Evolutionary conservation across 2,888 invertebrate species (phyloP).

Genomic region (Drosophila anomelani): DNA sequence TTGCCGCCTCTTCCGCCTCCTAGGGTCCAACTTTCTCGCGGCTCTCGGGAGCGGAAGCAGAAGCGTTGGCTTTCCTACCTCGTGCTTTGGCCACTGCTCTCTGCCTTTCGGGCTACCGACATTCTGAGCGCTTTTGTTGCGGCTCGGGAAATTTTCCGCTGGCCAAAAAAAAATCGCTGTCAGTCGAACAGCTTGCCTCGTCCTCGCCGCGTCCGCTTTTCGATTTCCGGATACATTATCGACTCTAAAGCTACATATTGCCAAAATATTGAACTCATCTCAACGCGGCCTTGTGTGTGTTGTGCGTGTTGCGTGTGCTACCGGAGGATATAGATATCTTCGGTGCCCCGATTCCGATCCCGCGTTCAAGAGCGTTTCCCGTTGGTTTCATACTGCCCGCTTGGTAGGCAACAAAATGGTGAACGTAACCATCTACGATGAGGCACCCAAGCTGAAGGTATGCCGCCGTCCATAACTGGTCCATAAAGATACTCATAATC

Average conservation of each 20-base stretch:
- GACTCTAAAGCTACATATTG: conserved; percentile 15
- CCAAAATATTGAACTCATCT: conserved; percentile 56
- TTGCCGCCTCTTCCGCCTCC: conserved; percentile 31
- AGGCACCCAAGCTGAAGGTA: conserved; percentile 82
- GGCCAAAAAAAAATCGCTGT: conserved; percentile 37
- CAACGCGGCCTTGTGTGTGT: conserved; percentile 52
- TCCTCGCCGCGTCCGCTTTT: conserved; percentile 44
- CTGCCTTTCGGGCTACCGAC: conserved; percentile 58
- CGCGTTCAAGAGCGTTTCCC: conserved; percentile 29
- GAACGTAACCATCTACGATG: conserved; percentile 82
- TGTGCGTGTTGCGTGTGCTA: conserved; percentile 54
- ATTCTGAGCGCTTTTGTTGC: conserved; percentile 50
- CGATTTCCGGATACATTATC: conserved; percentile 17
- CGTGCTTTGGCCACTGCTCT: conserved; percentile 19
- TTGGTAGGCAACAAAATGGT: conserved; percentile 79
- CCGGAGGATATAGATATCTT: conserved; percentile 33
- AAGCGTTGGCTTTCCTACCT: conserved; percentile 33
- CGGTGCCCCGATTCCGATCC: not conserved
- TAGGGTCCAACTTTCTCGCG: conserved; percentile 22
- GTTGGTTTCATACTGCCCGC: conserved; percentile 53
- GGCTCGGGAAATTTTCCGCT: conserved; percentile 68
- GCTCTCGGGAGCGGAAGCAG: conserved; percentile 34
- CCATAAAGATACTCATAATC: conserved; percentile 63
- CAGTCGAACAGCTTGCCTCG: conserved; percentile 62
- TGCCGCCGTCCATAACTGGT: conserved; percentile 24